A percentile compares a stretch with the other conserved stretches of the same genome.
These are phyloP conservation scores for Aphis craccivora DNA, from an alignment of 1,140 invertebrate species.

Conservation along the genomic window DNA sequence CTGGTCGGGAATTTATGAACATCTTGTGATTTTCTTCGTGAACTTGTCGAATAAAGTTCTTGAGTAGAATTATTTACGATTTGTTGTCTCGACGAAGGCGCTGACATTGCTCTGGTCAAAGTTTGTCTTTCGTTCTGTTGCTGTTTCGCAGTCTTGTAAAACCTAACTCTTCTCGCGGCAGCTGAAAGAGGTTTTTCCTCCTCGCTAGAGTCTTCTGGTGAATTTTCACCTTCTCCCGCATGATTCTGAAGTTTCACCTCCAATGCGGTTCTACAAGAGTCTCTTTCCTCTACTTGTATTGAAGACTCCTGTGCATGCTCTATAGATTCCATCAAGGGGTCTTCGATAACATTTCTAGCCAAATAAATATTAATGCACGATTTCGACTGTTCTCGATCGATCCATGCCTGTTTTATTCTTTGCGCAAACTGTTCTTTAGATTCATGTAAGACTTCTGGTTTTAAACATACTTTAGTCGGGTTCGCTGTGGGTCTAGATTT, in stretches of 20 bases:
- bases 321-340: conserved; percentile 13
- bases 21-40: conserved; percentile 24
- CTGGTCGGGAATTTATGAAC: background rate
- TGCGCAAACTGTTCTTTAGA: conserved; percentile 68
- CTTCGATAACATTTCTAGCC: conserved; percentile 63
- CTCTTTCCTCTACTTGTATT: background rate
- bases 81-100: conserved; percentile 47
- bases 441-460: conserved; percentile 66
- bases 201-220: conserved; percentile 14
- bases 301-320: background rate
- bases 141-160: conserved; percentile 50
- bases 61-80: background rate
- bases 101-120: conserved; percentile 57
- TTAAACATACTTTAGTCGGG: conserved; percentile 53
- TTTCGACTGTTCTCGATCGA: conserved; percentile 66
- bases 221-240: conserved; percentile 19
- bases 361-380: conserved; percentile 69
- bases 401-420: conserved; percentile 67
- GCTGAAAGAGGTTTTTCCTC: conserved; percentile 51
- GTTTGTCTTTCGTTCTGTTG: conserved; percentile 41
- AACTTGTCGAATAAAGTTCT: background rate
- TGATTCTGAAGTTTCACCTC: conserved; percentile 20
- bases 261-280: conserved; percentile 18
- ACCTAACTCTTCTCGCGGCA: conserved; percentile 55
- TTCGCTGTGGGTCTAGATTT: conserved; percentile 58